phyloP scores from a whole-genome alignment of 2,113 vertebrate genomes.

The Thermophis baileyi region DNA sequence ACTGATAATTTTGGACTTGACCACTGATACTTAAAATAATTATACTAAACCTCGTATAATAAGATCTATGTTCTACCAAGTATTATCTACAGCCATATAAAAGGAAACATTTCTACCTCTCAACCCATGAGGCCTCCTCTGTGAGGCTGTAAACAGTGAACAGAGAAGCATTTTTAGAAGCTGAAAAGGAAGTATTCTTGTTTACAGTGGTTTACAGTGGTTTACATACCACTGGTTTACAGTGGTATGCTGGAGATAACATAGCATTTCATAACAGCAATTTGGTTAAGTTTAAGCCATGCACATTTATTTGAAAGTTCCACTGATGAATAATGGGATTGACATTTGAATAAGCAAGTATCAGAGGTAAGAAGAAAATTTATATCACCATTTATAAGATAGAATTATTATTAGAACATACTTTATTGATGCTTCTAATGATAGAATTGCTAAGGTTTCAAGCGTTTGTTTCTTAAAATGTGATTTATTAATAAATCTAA shows the following conservation, averaged over 20 bases:
- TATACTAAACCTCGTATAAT: slow-evolving; percentile 45
- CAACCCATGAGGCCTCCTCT: slow-evolving; percentile 89
- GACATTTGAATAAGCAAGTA: neutral
- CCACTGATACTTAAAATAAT: slow-evolving; percentile 65
- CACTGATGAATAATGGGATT: neutral
- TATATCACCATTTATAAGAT: neutral
- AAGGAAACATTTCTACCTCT: slow-evolving; percentile 91
- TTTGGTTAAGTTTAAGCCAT: slow-evolving; percentile 34
- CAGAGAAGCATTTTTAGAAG: slow-evolving; percentile 71
- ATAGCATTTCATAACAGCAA: slow-evolving; percentile 45
- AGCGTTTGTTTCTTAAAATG: neutral
- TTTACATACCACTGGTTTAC: slow-evolving; percentile 43
- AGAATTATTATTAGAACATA: neutral
- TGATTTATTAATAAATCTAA: neutral
- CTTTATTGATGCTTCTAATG: neutral
- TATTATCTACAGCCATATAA: slow-evolving; percentile 79
- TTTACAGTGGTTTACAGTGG: slow-evolving; percentile 5
- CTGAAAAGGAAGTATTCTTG: slow-evolving; percentile 50
- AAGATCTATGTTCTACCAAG: slow-evolving; percentile 67
- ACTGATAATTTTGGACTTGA: slow-evolving; percentile 64
- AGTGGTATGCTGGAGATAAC: slow-evolving; percentile 59
- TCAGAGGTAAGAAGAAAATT: slow-evolving; percentile 13
- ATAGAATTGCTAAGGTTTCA: neutral
- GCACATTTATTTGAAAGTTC: neutral
- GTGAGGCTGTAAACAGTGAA: slow-evolving; percentile 88